Base-by-base conservation (phyloP, 1,140 invertebrate genomes). In the Asobara japonica region DNA sequence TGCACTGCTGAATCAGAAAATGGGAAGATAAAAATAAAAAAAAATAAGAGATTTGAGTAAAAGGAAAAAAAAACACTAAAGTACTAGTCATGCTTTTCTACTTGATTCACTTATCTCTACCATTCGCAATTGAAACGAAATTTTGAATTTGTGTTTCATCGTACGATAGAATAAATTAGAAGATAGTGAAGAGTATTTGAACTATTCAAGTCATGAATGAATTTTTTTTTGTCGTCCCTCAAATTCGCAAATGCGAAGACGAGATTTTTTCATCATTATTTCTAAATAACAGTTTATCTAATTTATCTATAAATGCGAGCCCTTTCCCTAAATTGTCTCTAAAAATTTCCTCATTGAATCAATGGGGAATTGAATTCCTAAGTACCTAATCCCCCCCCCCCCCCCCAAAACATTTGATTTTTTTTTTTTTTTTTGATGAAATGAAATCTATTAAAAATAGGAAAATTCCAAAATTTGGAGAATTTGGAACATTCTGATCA, bases 141-240 rank as follows among this genome's bases (percentile, higher is more conserved):
- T 4, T 38, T 4, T 38, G 10, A 38, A 3, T 38, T 4, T 38
- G 10, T 38, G 10, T 38, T 10, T 38, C 36, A 38, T 8, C 10
- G n/a, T 2, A 8, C 38, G 18, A 11, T 45, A 18, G n/a, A n/a
- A n/a, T 84, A 87, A 60, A 77, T 80, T 3, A 88, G 88, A 45
- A 89, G 75, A 0, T 87, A 87, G 0, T 87, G 86, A 27, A 79
- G 79, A 22, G 25, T 11, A n/a, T 65, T 10, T 27, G 20, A 51
- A 4, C 20, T 69, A 33, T 30, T 22, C 22, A 22, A 67, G 16
- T 51, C 0, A 67, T 10, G 11, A 45, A 41, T 66, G n/a, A 61
- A 61, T 16, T 5, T 1, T 27, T 61, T 22, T 41, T 1, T 25
- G 11, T 48, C 8, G 30, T 48, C 51, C 31, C 51, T 3, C 25